Conservation (phyloP, 2,113 vertebrate genomes). For the Xiphophorus hellerii region DNA sequence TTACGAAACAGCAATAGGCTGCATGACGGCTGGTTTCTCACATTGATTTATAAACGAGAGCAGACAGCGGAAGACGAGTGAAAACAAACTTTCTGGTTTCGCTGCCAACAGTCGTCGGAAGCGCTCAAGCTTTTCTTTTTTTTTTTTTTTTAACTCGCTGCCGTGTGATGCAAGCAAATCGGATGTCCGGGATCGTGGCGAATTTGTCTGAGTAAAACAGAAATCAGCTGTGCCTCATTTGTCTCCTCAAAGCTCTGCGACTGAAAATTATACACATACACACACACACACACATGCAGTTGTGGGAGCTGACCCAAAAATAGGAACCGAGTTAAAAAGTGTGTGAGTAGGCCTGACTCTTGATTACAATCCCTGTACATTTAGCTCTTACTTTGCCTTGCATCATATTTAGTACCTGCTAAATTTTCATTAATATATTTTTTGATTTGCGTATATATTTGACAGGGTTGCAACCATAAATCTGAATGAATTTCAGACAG, state of each 20-base stretch:
- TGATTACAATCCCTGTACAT: too few relatives aligned
- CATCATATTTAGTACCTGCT: too few relatives aligned
- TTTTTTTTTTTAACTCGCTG: conserved; percentile 30
- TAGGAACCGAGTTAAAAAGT: too few relatives aligned
- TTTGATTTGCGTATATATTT: too few relatives aligned
- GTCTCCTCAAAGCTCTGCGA: neutral
- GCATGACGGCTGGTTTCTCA: conserved; percentile 44
- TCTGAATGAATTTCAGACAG: too few relatives aligned
- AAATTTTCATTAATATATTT: too few relatives aligned
- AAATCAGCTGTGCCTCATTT: conserved; percentile 7
- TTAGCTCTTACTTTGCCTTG: too few relatives aligned
- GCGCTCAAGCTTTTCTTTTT: conserved; percentile 49
- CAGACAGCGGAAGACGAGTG: conserved; percentile 68
- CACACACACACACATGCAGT: neutral
- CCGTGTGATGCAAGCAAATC: conserved; percentile 53
- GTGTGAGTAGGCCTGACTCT: neutral
- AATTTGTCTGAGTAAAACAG: conserved; percentile 40
- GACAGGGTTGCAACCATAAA: too few relatives aligned
- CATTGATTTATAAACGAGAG: conserved; percentile 71
- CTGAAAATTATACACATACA: neutral
- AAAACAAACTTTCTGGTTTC: conserved; percentile 75
- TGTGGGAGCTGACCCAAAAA: neutral
- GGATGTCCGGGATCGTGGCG: conserved; percentile 17
- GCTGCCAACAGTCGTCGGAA: conserved; percentile 64
- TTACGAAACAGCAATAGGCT: conserved; percentile 63